Conservation (phyloP, 2,113 vertebrate genomes). For the Festucalex cinctus region DNA sequence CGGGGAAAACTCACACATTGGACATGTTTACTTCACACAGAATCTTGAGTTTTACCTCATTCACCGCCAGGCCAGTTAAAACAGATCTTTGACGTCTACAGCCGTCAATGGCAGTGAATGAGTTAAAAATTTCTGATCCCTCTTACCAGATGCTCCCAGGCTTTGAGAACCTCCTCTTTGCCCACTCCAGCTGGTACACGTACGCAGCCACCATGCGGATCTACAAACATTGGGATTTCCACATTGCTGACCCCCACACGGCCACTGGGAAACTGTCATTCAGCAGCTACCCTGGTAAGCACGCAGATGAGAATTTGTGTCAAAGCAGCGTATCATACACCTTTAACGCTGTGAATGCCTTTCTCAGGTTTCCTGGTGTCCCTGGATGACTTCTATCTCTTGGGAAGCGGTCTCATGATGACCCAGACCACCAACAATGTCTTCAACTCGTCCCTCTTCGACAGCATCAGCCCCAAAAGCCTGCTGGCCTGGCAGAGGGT, state of each 20-base stretch:
- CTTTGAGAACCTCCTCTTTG: conserved; percentile 87
- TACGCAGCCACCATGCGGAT: conserved; percentile 87
- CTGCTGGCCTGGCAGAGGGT: conserved; percentile 90
- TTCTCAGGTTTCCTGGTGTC: conserved; percentile 82
- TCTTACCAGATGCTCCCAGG: conserved; percentile 83
- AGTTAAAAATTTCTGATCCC: neutral
- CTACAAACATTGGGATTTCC: conserved; percentile 92
- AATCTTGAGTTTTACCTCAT: neutral
- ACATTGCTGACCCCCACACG: conserved; percentile 71
- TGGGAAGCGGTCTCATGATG: conserved; percentile 85
- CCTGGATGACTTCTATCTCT: conserved; percentile 90
- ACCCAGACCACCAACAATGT: conserved; percentile 88
- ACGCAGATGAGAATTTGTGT: too few species aligned
- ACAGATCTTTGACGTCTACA: too few species aligned
- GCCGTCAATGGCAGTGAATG: too few species aligned
- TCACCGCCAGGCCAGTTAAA: too few species aligned
- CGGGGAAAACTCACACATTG: neutral
- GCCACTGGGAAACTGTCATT: conserved; percentile 81
- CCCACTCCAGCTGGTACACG: conserved; percentile 93
- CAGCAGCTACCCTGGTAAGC: conserved; percentile 87
- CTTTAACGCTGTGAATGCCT: neutral
- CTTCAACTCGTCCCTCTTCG: conserved; percentile 77
- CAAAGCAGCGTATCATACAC: neutral
- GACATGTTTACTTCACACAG: neutral
- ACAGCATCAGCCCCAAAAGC: conserved; percentile 72